These are phyloP conservation scores for Suillia variegata DNA, from an alignment of 2,888 invertebrate genomes.

Conservation along the genomic window DNA sequence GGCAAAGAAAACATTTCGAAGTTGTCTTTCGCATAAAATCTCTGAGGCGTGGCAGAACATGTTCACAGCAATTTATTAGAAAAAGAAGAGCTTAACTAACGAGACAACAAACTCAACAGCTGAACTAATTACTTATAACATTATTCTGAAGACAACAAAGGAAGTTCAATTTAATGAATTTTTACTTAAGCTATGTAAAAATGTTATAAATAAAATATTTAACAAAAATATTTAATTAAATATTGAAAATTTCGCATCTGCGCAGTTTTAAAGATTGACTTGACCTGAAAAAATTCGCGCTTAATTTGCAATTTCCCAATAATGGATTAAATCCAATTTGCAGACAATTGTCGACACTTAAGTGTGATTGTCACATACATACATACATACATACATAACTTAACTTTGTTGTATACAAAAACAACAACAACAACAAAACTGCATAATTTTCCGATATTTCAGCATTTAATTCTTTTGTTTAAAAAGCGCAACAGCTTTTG, in stretches of 20 bases:
- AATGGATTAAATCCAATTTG: not conserved
- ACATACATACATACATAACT: no score
- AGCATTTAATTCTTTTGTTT: not conserved
- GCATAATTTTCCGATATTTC: conserved; percentile 19
- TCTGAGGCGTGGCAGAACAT: not conserved
- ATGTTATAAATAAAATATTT: no score
- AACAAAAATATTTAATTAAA: no score
- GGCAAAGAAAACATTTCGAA: not conserved
- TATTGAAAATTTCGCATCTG: no score
- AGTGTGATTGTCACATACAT: not conserved
- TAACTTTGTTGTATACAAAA: no score
- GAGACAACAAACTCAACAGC: not conserved
- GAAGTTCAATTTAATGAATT: no score
- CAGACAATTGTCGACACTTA: not conserved
- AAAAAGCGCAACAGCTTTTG: not conserved
- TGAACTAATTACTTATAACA: not conserved
- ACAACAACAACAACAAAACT: conserved; percentile 1
- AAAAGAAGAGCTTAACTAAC: not conserved
- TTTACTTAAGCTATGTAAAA: no score
- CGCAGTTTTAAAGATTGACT: no score
- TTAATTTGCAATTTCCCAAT: no score
- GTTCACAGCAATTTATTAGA: not conserved
- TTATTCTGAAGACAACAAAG: no score
- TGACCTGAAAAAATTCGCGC: no score
- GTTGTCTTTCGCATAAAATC: not conserved